phyloP scores from a whole-genome alignment of 1,140 invertebrate genomes.

The Nymphalis io region DNA sequence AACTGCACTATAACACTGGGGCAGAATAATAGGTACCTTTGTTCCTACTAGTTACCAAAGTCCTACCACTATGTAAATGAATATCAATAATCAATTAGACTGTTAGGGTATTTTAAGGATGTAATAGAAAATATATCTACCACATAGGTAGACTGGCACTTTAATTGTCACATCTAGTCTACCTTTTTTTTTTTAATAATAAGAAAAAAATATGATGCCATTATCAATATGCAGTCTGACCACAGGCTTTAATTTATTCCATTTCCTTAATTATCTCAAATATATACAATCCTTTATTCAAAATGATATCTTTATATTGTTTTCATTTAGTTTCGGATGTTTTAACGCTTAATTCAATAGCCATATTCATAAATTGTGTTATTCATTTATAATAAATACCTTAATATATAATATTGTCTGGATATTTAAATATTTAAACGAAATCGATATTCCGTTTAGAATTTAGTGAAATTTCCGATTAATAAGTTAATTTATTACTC shows the following conservation, averaged over 20 bases:
- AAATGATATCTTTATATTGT: background rate
- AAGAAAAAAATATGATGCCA: background rate
- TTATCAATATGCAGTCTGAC: constrained; percentile 1
- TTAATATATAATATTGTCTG: background rate
- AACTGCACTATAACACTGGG: too few relatives aligned
- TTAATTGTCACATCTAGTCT: background rate
- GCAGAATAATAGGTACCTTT: too few relatives aligned
- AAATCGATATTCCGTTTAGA: background rate
- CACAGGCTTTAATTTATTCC: background rate
- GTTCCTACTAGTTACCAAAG: too few relatives aligned
- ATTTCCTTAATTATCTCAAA: constrained; percentile 6
- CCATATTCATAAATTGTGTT: background rate
- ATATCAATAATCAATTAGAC: too few relatives aligned
- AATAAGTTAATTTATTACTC: constrained; percentile 6
- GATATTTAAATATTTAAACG: constrained; percentile 6
- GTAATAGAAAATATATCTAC: too few relatives aligned
- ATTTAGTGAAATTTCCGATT: constrained; percentile 1
- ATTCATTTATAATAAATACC: background rate
- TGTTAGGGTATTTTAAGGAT: too few relatives aligned
- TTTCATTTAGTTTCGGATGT: background rate
- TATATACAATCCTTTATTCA: background rate
- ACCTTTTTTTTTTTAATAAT: background rate
- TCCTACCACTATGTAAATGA: too few relatives aligned
- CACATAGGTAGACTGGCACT: too few relatives aligned
- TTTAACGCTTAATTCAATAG: background rate